These are phyloP conservation scores for Ganaspis brasiliensis DNA, from an alignment of 2,888 invertebrate genomes.

Conservation along the genomic window DNA sequence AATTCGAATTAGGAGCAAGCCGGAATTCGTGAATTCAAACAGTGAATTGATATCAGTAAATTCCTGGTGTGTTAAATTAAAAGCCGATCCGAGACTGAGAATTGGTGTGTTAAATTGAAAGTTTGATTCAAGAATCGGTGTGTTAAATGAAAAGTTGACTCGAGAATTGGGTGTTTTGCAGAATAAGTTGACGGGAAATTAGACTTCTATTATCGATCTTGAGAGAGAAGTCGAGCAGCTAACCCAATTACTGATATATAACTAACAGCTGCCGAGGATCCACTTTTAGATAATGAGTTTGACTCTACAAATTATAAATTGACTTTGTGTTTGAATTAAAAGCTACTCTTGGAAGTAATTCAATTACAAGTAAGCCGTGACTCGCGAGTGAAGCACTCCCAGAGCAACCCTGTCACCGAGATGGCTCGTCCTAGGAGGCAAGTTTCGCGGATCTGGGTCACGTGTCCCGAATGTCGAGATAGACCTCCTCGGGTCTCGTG, in stretches of 20 bases:
- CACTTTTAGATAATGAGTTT: slow-evolving; percentile 28
- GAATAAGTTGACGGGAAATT: background rate
- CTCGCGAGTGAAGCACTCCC: slow-evolving; percentile 4
- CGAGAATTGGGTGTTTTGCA: background rate
- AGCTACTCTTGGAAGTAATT: background rate
- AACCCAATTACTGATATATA: slow-evolving; percentile 17
- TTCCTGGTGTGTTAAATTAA: background rate
- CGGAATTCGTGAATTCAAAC: background rate
- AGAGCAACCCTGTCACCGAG: background rate
- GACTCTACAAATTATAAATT: slow-evolving; percentile 16
- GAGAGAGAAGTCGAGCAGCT: background rate
- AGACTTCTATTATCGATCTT: slow-evolving; percentile 1
- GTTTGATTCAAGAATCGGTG: background rate
- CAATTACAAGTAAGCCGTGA: slow-evolving; percentile 22
- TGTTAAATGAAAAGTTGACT: background rate
- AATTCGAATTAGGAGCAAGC: background rate
- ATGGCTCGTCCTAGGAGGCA: slow-evolving; percentile 11
- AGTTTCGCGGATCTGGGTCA: slow-evolving; percentile 56
- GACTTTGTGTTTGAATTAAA: slow-evolving; percentile 18
- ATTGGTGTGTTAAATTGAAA: too few relatives aligned
- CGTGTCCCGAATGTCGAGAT: slow-evolving; percentile 67
- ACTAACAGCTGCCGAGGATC: background rate
- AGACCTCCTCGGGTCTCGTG: slow-evolving; percentile 72
- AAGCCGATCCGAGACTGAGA: background rate
- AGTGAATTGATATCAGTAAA: background rate